A percentile compares a stretch with the other conserved stretches of the same genome.
phyloP scores from a whole-genome alignment of 2,888 invertebrate species.

The Sphinx pinastri region DNA sequence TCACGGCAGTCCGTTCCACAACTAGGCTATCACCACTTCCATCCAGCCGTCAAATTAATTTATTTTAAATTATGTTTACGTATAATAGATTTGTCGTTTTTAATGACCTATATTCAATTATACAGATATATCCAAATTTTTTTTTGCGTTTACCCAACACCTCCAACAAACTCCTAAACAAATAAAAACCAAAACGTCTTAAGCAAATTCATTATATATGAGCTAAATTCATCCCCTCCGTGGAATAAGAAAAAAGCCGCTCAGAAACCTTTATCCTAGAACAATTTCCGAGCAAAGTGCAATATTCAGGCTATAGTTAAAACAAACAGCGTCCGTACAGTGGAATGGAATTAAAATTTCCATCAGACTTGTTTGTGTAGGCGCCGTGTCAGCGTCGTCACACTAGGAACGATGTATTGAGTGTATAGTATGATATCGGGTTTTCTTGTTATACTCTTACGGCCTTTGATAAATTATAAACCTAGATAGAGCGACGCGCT shows the following conservation, averaged over 20 bases:
- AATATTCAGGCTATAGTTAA: constrained; percentile 50
- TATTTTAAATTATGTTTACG: too few species aligned
- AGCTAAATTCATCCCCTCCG: constrained; percentile 11
- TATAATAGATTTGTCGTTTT: too few species aligned
- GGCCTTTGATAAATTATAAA: too few species aligned
- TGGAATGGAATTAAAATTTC: constrained; percentile 60
- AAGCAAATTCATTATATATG: background rate
- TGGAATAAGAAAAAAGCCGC: constrained; percentile 8
- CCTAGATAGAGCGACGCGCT: too few species aligned
- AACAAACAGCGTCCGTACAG: constrained; percentile 48
- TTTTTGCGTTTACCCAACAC: too few species aligned
- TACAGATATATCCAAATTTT: too few species aligned
- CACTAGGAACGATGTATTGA: constrained; percentile 8
- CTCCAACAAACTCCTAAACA: background rate
- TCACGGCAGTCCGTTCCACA: too few species aligned
- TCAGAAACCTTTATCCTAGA: constrained; percentile 29
- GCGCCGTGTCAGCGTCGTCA: constrained; percentile 30
- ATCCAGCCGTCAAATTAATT: too few species aligned
- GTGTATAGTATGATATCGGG: constrained; percentile 1
- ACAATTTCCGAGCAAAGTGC: constrained; percentile 43
- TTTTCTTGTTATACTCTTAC: too few species aligned
- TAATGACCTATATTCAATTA: too few species aligned
- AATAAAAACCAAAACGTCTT: background rate
- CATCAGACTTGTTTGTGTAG: constrained; percentile 56
- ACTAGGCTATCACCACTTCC: too few species aligned